These are phyloP conservation scores for Venusia cambrica DNA, from an alignment of 2,888 invertebrate species.

Conservation along the genomic window DNA sequence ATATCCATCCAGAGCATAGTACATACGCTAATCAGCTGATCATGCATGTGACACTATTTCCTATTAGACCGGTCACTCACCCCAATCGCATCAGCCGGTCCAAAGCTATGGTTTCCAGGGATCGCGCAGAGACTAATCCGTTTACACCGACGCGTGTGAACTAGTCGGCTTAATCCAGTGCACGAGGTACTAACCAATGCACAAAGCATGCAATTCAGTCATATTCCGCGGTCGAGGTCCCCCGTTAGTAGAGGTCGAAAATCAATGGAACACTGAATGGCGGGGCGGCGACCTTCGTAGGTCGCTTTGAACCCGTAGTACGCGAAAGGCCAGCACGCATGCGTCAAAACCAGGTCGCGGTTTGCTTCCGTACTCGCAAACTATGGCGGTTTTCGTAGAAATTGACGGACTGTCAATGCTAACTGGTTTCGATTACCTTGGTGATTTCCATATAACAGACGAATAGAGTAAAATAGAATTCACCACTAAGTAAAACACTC, in stretches of 20 bases:
- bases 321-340: slow-evolving; percentile 62
- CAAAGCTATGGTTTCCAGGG: slow-evolving; percentile 11
- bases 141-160: slow-evolving; percentile 3
- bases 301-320: slow-evolving; percentile 67
- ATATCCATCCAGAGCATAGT: neutral
- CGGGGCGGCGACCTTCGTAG: slow-evolving; percentile 71
- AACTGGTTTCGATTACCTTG: neutral
- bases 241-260: slow-evolving; percentile 62
- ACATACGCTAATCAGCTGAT: slow-evolving; percentile 7
- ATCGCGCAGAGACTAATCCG: slow-evolving; percentile 12
- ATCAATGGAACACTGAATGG: slow-evolving; percentile 74
- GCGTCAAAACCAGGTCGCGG: slow-evolving; percentile 41
- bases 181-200: slow-evolving; percentile 37
- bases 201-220: slow-evolving; percentile 31
- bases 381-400: slow-evolving; percentile 12
- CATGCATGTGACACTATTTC: slow-evolving; percentile 7
- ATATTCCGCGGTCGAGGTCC: slow-evolving; percentile 50
- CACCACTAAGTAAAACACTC: too few relatives aligned
- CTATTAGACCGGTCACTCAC: slow-evolving; percentile 18
- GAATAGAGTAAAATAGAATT: too few relatives aligned
- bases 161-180: slow-evolving; percentile 20
- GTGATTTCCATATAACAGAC: too few relatives aligned
- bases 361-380: slow-evolving; percentile 18
- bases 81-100: slow-evolving; percentile 8
- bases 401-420: slow-evolving; percentile 11